These are phyloP conservation scores for Tineola bisselliella DNA, from an alignment of 2,888 invertebrate species.

Conservation along the genomic window DNA sequence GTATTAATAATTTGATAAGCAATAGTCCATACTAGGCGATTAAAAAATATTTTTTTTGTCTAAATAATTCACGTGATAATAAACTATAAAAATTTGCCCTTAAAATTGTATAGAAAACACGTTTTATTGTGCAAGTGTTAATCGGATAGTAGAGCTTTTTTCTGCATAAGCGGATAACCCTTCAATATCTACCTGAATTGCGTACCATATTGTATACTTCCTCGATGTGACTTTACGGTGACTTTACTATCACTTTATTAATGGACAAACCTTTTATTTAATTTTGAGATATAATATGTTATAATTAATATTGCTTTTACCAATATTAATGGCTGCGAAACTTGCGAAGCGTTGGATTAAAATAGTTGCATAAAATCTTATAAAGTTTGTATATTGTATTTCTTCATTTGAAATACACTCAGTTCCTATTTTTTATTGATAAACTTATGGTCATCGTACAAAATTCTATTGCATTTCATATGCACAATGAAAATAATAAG, in stretches of 20 bases:
- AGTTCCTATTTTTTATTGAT: too few relatives aligned
- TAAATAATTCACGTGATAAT: not conserved
- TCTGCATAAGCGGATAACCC: slow-evolving; percentile 68
- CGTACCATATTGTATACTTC: slow-evolving; percentile 23
- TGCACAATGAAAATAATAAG: slow-evolving; percentile 45
- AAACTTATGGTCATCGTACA: slow-evolving; percentile 29
- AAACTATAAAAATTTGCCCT: not conserved
- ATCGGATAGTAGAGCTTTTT: slow-evolving; percentile 53
- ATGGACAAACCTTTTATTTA: not conserved
- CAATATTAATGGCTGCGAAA: too few relatives aligned
- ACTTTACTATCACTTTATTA: not conserved
- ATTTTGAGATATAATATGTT: too few relatives aligned
- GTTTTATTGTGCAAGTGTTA: slow-evolving; percentile 51
- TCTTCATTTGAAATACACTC: too few relatives aligned
- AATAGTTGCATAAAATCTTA: too few relatives aligned
- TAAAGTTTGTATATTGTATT: too few relatives aligned
- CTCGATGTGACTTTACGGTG: not conserved
- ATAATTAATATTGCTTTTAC: too few relatives aligned
- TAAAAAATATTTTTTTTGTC: not conserved
- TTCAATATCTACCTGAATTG: slow-evolving; percentile 51
- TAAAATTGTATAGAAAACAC: slow-evolving; percentile 1
- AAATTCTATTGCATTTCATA: slow-evolving; percentile 33
- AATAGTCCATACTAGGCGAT: not conserved
- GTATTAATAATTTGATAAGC: too few relatives aligned
- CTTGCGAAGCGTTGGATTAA: too few relatives aligned